Evolutionary conservation across 2,113 vertebrate genomes (phyloP).

Genomic region (Phylloscopus trochiloides): DNA sequence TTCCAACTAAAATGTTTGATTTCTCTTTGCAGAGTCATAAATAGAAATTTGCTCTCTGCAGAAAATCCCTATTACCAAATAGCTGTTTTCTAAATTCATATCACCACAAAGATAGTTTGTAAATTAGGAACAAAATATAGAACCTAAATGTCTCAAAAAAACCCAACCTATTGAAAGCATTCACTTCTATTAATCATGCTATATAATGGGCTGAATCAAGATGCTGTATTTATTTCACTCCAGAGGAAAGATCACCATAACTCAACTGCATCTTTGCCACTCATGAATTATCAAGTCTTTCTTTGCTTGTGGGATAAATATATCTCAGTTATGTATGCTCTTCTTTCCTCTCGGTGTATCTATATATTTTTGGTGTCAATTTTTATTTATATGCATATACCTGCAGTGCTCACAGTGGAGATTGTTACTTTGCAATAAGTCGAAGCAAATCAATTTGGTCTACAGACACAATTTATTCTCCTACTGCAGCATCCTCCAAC

Average conservation of each 20-base stretch:
- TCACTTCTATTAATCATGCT: slow-evolving; percentile 56
- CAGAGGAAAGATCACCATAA: slow-evolving; percentile 67
- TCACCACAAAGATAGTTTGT: not conserved
- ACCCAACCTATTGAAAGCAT: not conserved
- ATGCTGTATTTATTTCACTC: slow-evolving; percentile 70
- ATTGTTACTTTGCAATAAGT: slow-evolving; percentile 63
- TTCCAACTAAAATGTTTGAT: not conserved
- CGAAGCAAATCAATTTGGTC: slow-evolving; percentile 69
- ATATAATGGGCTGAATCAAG: slow-evolving; percentile 45
- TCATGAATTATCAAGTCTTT: slow-evolving; percentile 71
- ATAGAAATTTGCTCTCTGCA: not conserved
- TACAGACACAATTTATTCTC: slow-evolving; percentile 54
- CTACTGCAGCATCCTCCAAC: not conserved
- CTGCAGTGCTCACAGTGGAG: slow-evolving; percentile 59
- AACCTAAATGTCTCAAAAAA: slow-evolving; percentile 10
- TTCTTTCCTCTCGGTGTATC: slow-evolving; percentile 62
- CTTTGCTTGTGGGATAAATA: slow-evolving; percentile 75
- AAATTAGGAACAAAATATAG: not conserved
- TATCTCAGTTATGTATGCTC: slow-evolving; percentile 68
- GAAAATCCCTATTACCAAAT: not conserved
- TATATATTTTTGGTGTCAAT: slow-evolving; percentile 70
- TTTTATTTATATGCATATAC: slow-evolving; percentile 72
- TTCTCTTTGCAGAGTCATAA: not conserved
- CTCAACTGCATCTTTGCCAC: slow-evolving; percentile 65
- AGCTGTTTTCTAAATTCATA: not conserved